Evolutionary conservation across 2,113 vertebrate species (phyloP).

Genomic region (Empidonax alnorum): DNA sequence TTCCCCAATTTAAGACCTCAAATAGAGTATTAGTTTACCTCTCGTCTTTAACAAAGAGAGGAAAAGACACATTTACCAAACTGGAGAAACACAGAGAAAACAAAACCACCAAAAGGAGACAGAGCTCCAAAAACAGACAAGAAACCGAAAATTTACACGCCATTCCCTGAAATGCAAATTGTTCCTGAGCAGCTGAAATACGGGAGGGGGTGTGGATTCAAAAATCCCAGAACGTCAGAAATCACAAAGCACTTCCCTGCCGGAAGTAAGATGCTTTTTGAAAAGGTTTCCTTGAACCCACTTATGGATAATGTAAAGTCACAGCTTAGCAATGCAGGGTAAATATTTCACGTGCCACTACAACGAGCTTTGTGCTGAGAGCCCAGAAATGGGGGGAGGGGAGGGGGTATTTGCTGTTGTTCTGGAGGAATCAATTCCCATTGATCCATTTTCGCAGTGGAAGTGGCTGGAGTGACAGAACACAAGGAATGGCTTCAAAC

Average conservation of each 20-base stretch:
- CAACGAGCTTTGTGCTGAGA: background rate
- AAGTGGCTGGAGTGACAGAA: background rate
- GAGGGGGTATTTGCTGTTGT: background rate
- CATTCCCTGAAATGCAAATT: background rate
- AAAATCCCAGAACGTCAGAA: background rate
- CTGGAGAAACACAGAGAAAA: background rate
- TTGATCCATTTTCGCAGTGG: background rate
- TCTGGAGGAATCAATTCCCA: background rate
- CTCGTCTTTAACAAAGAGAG: background rate
- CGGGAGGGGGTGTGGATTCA: background rate
- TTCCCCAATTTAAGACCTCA: background rate
- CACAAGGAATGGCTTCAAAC: background rate
- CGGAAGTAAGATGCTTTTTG: background rate
- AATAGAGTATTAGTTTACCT: background rate
- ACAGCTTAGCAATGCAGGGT: conserved; percentile 11
- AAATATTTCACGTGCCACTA: conserved; percentile 44
- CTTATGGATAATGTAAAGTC: background rate
- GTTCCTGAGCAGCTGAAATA: background rate
- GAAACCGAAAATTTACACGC: conserved; percentile 6
- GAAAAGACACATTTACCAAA: background rate
- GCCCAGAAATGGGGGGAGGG: background rate
- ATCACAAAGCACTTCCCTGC: background rate
- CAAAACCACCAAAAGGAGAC: background rate
- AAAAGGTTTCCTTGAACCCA: conserved; percentile 10
- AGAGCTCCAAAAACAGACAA: background rate